phyloP scores from a whole-genome alignment of 1,140 invertebrate species.

The Eumaeus atala region DNA sequence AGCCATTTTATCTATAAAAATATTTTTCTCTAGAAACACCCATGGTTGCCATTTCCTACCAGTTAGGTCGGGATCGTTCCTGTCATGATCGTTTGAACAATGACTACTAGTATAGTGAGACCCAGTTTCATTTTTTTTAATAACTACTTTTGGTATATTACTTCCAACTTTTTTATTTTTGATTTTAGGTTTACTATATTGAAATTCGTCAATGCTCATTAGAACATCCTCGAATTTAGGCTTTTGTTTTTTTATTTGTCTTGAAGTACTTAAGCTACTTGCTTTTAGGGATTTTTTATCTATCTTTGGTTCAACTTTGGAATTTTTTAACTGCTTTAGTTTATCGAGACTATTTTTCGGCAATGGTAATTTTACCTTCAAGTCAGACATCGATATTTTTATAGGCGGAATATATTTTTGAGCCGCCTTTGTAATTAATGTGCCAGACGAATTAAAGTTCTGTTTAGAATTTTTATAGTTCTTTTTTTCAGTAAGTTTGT shows the following conservation, averaged over 20 bases:
- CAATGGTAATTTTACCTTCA: slow-evolving; percentile 63
- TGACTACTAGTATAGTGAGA: slow-evolving; percentile 62
- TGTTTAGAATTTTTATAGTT: slow-evolving; percentile 33
- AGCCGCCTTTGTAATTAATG: slow-evolving; percentile 66
- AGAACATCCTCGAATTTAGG: slow-evolving; percentile 73
- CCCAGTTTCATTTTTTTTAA: slow-evolving; percentile 66
- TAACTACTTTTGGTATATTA: slow-evolving; percentile 66
- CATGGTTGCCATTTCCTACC: slow-evolving; percentile 71
- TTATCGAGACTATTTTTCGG: slow-evolving; percentile 61
- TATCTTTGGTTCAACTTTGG: slow-evolving; percentile 51
- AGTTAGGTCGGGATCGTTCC: slow-evolving; percentile 55
- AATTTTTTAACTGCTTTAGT: slow-evolving; percentile 57
- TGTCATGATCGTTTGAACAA: slow-evolving; percentile 33
- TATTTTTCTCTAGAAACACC: slow-evolving; percentile 65
- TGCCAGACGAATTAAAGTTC: slow-evolving; percentile 34
- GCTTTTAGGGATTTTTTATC: slow-evolving; percentile 29
- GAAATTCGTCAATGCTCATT: slow-evolving; percentile 68
- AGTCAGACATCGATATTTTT: slow-evolving; percentile 47
- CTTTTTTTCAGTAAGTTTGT: slow-evolving; percentile 47
- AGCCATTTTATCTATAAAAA: slow-evolving; percentile 67
- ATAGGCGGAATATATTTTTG: slow-evolving; percentile 71
- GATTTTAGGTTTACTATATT: slow-evolving; percentile 59
- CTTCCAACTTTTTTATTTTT: slow-evolving; percentile 57
- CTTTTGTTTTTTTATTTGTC: slow-evolving; percentile 49
- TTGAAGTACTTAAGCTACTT: slow-evolving; percentile 26